Base-by-base conservation (phyloP, 1,140 invertebrate species). In the Tribolium madens region DNA sequence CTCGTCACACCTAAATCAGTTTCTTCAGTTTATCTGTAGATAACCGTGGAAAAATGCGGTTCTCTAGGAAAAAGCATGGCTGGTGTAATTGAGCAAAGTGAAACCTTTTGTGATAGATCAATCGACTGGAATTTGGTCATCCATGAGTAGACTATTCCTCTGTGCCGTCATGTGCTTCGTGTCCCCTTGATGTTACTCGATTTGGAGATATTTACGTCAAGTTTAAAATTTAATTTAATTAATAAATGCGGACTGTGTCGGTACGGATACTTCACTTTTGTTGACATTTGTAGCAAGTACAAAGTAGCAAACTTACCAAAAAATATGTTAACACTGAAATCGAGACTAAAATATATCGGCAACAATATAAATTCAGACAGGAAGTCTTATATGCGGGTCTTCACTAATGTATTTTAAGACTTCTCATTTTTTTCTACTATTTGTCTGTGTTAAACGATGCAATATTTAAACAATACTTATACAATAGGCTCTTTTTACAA, bases 51-150 rank as follows among this genome's bases (percentile, higher is more conserved):
- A n/a, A n/a, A n/a, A n/a, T n/a, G n/a, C n/a, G n/a, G 3, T 47
- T 47, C 10, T 14, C 46, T 4, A 12, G 46, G 46, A 47, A 47
- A 46, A 12, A 14, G 46, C 10, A 47, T 14, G 9, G 46, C 9
- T 9, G 7, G 12, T n/a, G 12, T 12, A 53, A 26, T 26, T 26
- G 21, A 53, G n/a, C 50, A 17, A 53, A 53, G 50, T 9, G 50
- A 47, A 3, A 9, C 3, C 21, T 26, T 26, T 26, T 47, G 9
- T 60, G 21, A 60, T 60, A n/a, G 53, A 64, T 33, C 57, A 64
- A 64, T 64, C 57, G 57, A 33, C 57, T 64, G 57, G 57, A 64
- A 64, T 64, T 64, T 64, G 57, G 12, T 33, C 57, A 64, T 33
- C 21, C 57, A 18, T 57, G 52, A 57, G 52, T 64, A 36, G 57